Percentiles rank a stretch among this genome's conserved stretches.
Evolutionary conservation across 1,140 invertebrate species (phyloP).

Genomic region (Zaprionus nigranus): DNA sequence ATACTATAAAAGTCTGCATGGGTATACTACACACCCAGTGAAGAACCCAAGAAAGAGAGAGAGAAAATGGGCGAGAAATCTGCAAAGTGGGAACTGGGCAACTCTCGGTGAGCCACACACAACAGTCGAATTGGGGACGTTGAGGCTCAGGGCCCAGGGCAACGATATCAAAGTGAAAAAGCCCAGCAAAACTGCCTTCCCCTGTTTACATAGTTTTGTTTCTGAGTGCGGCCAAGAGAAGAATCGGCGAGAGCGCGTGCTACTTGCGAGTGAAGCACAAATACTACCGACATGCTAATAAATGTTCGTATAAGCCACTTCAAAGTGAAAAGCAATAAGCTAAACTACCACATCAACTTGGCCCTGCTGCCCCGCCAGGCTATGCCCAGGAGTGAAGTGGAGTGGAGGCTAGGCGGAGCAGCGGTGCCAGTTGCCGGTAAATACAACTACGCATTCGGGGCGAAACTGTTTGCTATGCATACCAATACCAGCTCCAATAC

Average conservation of each 20-base stretch:
- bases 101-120: no score
- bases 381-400: no score
- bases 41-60: no score
- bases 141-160: no score
- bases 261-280: constrained; percentile 67
- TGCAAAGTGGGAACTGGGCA: no score
- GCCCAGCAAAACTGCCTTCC: constrained; percentile 13
- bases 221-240: neutral
- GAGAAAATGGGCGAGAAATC: no score
- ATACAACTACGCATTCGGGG: constrained; percentile 29
- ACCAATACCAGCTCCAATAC: constrained; percentile 43
- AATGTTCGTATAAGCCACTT: constrained; percentile 82
- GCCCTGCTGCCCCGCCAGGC: neutral
- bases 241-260: constrained; percentile 50
- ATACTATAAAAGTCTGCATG: no score
- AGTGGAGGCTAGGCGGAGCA: constrained; percentile 8
- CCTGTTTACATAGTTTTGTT: constrained; percentile 13
- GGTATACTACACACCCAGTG: no score
- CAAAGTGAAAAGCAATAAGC: constrained; percentile 81
- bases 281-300: constrained; percentile 76
- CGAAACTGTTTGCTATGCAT: constrained; percentile 45
- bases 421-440: constrained; percentile 13
- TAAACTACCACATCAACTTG: constrained; percentile 72
- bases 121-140: no score
- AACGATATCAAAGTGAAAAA: no score